phyloP scores from a whole-genome alignment of 2,113 vertebrate genomes.

The Salminus brasiliensis region DNA sequence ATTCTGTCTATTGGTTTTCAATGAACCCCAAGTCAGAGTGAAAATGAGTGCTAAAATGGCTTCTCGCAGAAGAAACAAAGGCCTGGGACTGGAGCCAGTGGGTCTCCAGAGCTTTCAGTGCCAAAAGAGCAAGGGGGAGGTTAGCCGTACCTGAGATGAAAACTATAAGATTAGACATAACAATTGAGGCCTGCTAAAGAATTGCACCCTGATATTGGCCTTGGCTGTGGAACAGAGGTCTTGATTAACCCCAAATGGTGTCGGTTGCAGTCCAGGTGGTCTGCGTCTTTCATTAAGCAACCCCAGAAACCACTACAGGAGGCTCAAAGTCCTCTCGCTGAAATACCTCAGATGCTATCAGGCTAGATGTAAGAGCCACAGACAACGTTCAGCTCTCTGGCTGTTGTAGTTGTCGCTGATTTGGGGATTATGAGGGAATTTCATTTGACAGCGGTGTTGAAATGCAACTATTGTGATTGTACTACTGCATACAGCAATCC shows the following conservation, averaged over 20 bases:
- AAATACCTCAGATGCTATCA: slow-evolving; percentile 30
- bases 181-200: slow-evolving; percentile 57
- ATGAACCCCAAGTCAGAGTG: slow-evolving; percentile 38
- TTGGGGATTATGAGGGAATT: not conserved
- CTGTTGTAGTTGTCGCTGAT: not conserved
- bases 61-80: slow-evolving; percentile 43
- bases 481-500: not conserved
- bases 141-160: slow-evolving; percentile 50
- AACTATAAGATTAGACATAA: slow-evolving; percentile 57
- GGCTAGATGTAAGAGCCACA: not conserved
- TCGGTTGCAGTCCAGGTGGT: slow-evolving; percentile 53
- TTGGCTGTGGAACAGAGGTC: slow-evolving; percentile 47
- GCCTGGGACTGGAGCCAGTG: not conserved
- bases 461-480: not conserved
- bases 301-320: slow-evolving; percentile 61
- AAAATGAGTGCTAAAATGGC: slow-evolving; percentile 10
- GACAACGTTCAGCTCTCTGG: not conserved
- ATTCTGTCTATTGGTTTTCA: slow-evolving; percentile 54
- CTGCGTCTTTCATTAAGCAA: slow-evolving; percentile 60
- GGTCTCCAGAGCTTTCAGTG: not conserved
- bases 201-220: slow-evolving; percentile 56
- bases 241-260: slow-evolving; percentile 16
- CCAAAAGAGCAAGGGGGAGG: slow-evolving; percentile 12
- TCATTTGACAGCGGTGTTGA: not conserved
- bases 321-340: slow-evolving; percentile 65